Conservation (phyloP, 2,113 vertebrate species). For the Prolemur simus region DNA sequence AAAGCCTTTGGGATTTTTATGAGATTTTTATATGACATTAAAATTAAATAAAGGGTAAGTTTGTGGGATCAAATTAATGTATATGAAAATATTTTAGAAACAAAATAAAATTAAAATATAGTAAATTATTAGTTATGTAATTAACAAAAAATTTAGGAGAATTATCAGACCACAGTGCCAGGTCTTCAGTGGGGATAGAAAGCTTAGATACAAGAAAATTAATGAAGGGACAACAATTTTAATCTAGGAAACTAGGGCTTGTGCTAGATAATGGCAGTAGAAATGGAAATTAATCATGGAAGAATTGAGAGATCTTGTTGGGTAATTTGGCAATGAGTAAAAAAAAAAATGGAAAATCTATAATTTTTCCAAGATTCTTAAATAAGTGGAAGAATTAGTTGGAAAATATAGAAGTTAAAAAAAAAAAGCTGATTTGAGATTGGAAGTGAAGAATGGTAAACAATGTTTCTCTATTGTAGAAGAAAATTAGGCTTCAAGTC, state of each 20-base stretch:
- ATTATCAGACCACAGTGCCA: neutral
- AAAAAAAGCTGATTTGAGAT: neutral
- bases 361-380: neutral
- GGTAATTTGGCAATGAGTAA: neutral
- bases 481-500: neutral
- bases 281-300: neutral
- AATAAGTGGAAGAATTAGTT: neutral
- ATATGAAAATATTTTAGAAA: neutral
- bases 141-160: neutral
- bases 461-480: neutral
- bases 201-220: neutral
- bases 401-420: neutral
- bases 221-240: neutral
- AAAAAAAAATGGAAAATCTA: neutral
- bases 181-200: neutral
- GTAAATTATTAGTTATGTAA: neutral
- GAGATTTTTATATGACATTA: neutral
- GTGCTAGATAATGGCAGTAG: neutral
- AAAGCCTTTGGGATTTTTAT: neutral
- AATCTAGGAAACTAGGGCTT: neutral
- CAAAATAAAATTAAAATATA: neutral
- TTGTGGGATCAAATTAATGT: neutral
- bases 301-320: neutral
- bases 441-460: neutral
- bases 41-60: neutral